These are phyloP conservation scores for Cydia pomonella DNA, from an alignment of 1,140 invertebrate species.

Conservation along the genomic window DNA sequence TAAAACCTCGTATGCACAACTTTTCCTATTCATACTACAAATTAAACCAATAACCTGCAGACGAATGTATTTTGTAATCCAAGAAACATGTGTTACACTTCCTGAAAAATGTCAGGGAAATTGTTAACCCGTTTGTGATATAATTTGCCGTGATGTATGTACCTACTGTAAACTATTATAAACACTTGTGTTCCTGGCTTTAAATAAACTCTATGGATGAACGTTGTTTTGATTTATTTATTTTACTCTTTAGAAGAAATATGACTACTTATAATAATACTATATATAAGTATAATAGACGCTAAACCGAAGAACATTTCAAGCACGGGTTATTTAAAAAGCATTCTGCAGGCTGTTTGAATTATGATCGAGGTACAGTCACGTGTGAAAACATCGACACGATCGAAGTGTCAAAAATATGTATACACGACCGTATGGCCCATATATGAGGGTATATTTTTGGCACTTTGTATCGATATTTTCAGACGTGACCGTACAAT, in stretches of 20 bases:
- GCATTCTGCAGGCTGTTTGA: too few species aligned
- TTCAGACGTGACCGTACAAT: too few species aligned
- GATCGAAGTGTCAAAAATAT: too few species aligned
- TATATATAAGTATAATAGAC: too few species aligned
- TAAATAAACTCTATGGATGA: slow-evolving; percentile 60
- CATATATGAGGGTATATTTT: too few species aligned
- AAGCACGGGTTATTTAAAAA: too few species aligned
- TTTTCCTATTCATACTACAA: neutral
- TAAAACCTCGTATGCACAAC: neutral
- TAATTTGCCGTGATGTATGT: slow-evolving; percentile 39
- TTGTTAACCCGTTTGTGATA: slow-evolving; percentile 35
- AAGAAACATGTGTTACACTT: neutral
- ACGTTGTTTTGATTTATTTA: slow-evolving; percentile 48
- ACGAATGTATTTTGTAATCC: neutral
- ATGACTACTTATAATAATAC: too few species aligned
- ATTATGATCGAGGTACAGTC: too few species aligned
- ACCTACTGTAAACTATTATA: slow-evolving; percentile 46
- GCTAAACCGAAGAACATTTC: too few species aligned
- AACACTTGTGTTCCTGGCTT: slow-evolving; percentile 70
- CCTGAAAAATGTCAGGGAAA: neutral
- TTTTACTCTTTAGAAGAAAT: slow-evolving; percentile 43
- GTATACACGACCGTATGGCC: too few species aligned
- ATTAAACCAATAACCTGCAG: neutral
- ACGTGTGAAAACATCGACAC: too few species aligned
- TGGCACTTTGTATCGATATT: too few species aligned